These are phyloP conservation scores for Liodrosophila aerea DNA, from an alignment of 2,888 invertebrate genomes.

Conservation along the genomic window DNA sequence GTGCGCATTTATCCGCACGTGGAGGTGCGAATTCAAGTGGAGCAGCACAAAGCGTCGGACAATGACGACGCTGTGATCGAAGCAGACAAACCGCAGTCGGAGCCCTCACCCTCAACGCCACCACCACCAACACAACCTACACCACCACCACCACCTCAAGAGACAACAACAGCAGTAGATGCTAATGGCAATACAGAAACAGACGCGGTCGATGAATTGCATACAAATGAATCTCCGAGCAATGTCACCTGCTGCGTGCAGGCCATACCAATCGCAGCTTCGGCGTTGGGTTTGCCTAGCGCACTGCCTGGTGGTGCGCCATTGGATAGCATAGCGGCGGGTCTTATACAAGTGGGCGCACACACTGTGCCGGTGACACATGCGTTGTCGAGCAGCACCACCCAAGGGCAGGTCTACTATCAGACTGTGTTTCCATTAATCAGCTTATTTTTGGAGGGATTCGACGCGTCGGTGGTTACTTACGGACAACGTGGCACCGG, in stretches of 20 bases:
- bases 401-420: conserved; percentile 86
- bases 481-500: conserved; percentile 87
- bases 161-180: conserved; percentile 25
- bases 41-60: conserved; percentile 20
- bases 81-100: conserved; percentile 64
- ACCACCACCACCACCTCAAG: neutral
- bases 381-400: conserved; percentile 85
- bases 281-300: conserved; percentile 76
- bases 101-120: conserved; percentile 15
- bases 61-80: conserved; percentile 27
- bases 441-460: conserved; percentile 87
- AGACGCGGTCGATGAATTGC: conserved; percentile 6
- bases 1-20: conserved; percentile 85
- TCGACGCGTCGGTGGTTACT: conserved; percentile 89
- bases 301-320: conserved; percentile 52
- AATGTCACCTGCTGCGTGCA: conserved; percentile 67
- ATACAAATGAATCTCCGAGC: conserved; percentile 30
- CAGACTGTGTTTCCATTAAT: conserved; percentile 87
- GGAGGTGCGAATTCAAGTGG: conserved; percentile 22
- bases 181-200: conserved; percentile 44
- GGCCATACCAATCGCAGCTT: conserved; percentile 76
- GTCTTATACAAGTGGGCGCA: conserved; percentile 80
- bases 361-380: conserved; percentile 84
- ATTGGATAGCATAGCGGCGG: conserved; percentile 77
- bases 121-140: neutral